Evolutionary conservation across 2,113 vertebrate genomes (phyloP).

Genomic region (Crotalus viridis): DNA sequence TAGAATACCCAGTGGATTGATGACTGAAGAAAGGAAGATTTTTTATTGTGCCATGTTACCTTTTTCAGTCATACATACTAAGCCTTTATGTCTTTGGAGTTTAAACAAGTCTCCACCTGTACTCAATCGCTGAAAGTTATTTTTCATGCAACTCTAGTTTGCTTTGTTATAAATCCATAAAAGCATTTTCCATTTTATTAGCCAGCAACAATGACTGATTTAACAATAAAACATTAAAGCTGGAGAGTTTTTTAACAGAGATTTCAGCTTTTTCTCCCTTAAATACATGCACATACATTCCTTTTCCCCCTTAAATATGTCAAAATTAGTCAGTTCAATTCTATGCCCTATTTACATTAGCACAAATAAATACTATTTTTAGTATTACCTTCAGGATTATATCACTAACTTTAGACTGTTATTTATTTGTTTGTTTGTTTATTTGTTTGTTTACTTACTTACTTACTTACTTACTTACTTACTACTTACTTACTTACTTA

Average conservation of each 20-base stretch:
- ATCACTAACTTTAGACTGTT: slow-evolving; percentile 52
- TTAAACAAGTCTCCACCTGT: slow-evolving; percentile 85
- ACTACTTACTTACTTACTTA: not conserved
- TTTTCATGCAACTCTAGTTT: slow-evolving; percentile 79
- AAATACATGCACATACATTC: not conserved
- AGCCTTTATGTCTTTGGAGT: slow-evolving; percentile 80
- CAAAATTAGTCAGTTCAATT: slow-evolving; percentile 58
- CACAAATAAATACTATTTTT: slow-evolving; percentile 58
- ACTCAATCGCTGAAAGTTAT: slow-evolving; percentile 81
- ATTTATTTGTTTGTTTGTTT: too few relatives aligned
- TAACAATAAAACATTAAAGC: slow-evolving; percentile 73
- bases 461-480: not conserved
- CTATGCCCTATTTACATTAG: slow-evolving; percentile 48
- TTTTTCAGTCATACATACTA: slow-evolving; percentile 90
- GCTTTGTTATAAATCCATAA: slow-evolving; percentile 82
- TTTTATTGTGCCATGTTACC: slow-evolving; percentile 86
- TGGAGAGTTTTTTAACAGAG: slow-evolving; percentile 66
- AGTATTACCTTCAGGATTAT: slow-evolving; percentile 45
- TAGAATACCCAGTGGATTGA: slow-evolving; percentile 87
- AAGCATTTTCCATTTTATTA: slow-evolving; percentile 83
- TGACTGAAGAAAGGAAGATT: slow-evolving; percentile 81
- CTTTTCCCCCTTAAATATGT: slow-evolving; percentile 60
- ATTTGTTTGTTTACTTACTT: not conserved
- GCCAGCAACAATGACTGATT: slow-evolving; percentile 75
- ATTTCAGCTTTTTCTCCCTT: slow-evolving; percentile 50